Conservation (phyloP, 2,797 vertebrate genomes). For the Gymnoscopelus braueri region DNA sequence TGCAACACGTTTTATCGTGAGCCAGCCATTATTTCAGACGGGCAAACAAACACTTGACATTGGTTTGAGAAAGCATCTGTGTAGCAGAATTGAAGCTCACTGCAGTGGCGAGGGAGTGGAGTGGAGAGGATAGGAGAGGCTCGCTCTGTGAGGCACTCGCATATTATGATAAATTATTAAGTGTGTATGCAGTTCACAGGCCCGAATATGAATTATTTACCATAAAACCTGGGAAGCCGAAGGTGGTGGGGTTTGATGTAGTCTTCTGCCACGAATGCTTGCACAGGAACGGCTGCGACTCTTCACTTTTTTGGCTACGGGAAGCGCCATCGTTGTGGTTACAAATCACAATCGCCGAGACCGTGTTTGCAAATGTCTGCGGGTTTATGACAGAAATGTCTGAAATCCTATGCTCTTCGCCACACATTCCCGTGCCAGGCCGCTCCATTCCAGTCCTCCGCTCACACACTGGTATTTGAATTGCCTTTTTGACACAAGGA, state of each 20-base stretch:
- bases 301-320: slow-evolving; percentile 19
- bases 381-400: slow-evolving; percentile 15
- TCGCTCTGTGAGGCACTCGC: slow-evolving; percentile 40
- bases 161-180: slow-evolving; percentile 75
- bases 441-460: slow-evolving; percentile 35
- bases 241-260: slow-evolving; percentile 49
- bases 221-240: slow-evolving; percentile 63
- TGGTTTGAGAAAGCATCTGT: slow-evolving; percentile 79
- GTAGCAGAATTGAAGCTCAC: slow-evolving; percentile 65
- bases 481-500: slow-evolving; percentile 33
- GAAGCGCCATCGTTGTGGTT: not conserved
- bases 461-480: slow-evolving; percentile 29
- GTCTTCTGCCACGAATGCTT: slow-evolving; percentile 40
- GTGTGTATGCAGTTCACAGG: slow-evolving; percentile 67
- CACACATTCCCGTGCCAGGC: slow-evolving; percentile 6
- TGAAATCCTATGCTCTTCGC: slow-evolving; percentile 7
- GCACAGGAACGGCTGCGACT: slow-evolving; percentile 9
- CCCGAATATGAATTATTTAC: slow-evolving; percentile 74
- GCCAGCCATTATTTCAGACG: slow-evolving; percentile 78
- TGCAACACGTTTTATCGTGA: slow-evolving; percentile 77
- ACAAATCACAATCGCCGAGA: slow-evolving; percentile 16
- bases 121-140: slow-evolving; percentile 6
- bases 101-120: slow-evolving; percentile 48
- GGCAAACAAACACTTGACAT: slow-evolving; percentile 81
- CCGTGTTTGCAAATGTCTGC: slow-evolving; percentile 16